Percentiles rank a stretch among this genome's conserved stretches.
These are phyloP conservation scores for Hippoglossus stenolepis DNA, from an alignment of 2,113 vertebrate genomes.

Conservation along the genomic window DNA sequence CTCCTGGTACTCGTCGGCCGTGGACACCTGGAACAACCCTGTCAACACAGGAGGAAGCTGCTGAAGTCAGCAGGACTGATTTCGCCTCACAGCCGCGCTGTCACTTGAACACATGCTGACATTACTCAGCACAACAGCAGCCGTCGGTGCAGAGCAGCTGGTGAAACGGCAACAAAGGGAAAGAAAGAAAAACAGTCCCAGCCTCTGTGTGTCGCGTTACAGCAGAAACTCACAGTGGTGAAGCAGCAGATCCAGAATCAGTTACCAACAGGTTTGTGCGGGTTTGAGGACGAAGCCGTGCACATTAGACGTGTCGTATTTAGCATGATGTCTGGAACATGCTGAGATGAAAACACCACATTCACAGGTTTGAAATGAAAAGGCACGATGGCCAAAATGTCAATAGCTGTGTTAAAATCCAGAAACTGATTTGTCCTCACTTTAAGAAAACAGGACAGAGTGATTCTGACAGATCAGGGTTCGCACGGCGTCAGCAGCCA, in stretches of 20 bases:
- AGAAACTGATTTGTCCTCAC: constrained; percentile 9
- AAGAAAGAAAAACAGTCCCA: constrained; percentile 24
- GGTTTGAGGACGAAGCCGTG: not conserved
- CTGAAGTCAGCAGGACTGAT: constrained; percentile 53
- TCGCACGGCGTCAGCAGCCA: no score
- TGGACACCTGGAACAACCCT: constrained; percentile 7
- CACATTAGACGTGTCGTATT: no score
- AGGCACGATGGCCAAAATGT: no score
- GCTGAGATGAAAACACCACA: not conserved
- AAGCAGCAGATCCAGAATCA: not conserved
- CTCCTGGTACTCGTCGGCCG: not conserved
- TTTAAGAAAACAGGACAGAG: not conserved
- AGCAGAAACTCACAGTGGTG: not conserved
- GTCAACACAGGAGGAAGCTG: constrained; percentile 36
- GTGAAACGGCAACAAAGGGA: constrained; percentile 36
- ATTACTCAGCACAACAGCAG: constrained; percentile 63
- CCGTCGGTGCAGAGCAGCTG: constrained; percentile 59
- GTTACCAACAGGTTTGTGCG: no score
- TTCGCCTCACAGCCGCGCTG: constrained; percentile 45
- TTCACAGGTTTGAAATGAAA: no score
- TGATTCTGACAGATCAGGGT: not conserved
- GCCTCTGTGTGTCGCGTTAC: constrained; percentile 8
- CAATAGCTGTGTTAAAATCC: not conserved
- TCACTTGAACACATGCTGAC: constrained; percentile 65
- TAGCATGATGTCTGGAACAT: no score